These are phyloP conservation scores for Eupeodes luniger DNA, from an alignment of 2,888 invertebrate genomes.

Conservation along the genomic window DNA sequence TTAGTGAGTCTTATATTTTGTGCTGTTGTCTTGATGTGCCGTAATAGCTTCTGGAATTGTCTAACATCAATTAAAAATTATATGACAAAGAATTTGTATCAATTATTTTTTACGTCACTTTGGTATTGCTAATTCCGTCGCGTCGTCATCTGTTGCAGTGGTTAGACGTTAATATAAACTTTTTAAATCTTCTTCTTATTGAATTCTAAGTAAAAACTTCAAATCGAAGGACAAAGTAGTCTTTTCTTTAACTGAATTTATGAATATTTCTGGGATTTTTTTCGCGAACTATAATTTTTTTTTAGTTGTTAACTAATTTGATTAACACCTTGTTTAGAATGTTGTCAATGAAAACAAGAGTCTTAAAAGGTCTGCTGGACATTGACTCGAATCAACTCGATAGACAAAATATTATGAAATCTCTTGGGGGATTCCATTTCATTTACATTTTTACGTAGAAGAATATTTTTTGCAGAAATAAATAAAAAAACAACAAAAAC, in stretches of 20 bases:
- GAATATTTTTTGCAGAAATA: slow-evolving; percentile 29
- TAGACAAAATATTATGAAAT: slow-evolving; percentile 13
- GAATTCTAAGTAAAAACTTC: background rate
- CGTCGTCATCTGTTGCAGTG: too few relatives aligned
- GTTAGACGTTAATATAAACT: too few relatives aligned
- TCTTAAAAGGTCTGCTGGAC: background rate
- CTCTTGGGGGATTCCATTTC: slow-evolving; percentile 14
- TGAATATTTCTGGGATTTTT: background rate
- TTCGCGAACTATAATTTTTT: background rate
- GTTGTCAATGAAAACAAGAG: slow-evolving; percentile 11
- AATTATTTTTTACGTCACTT: background rate
- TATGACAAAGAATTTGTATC: slow-evolving; percentile 28
- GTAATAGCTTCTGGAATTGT: slow-evolving; percentile 33
- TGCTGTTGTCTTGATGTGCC: background rate
- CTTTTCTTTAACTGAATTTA: background rate
- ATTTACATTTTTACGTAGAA: slow-evolving; percentile 38
- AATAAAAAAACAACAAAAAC: background rate
- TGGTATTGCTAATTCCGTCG: background rate
- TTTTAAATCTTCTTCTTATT: background rate
- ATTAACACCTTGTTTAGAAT: slow-evolving; percentile 12
- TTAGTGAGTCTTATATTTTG: background rate
- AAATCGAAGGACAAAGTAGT: background rate
- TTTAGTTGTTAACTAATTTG: background rate
- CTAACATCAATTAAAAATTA: slow-evolving; percentile 42
- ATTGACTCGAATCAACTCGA: background rate